phyloP scores from a whole-genome alignment of 2,113 vertebrate genomes.

The Oriolus oriolus region DNA sequence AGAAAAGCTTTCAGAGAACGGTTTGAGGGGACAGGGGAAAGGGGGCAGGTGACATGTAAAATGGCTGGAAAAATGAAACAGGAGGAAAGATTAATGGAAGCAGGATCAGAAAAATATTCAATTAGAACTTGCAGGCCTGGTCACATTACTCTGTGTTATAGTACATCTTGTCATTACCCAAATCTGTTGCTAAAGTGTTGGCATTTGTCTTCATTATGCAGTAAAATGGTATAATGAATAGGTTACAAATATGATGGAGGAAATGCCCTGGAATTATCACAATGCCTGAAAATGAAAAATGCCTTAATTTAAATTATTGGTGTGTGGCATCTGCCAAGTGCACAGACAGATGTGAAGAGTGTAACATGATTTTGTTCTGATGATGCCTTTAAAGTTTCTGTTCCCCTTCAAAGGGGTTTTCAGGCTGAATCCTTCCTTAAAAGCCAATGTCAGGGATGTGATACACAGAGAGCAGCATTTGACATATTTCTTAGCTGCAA shows the following conservation, averaged over 20 bases:
- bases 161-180: slow-evolving; percentile 69
- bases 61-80: slow-evolving; percentile 11
- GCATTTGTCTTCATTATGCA: slow-evolving; percentile 75
- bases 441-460: background rate
- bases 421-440: background rate
- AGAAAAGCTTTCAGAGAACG: slow-evolving; percentile 16
- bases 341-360: background rate
- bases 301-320: slow-evolving; percentile 40
- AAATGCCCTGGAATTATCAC: slow-evolving; percentile 53
- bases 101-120: slow-evolving; percentile 69
- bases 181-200: slow-evolving; percentile 74
- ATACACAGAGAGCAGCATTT: background rate
- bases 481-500: background rate
- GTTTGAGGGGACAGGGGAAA: background rate
- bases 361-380: slow-evolving; percentile 12
- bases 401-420: slow-evolving; percentile 33
- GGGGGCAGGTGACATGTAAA: background rate
- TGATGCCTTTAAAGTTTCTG: slow-evolving; percentile 11
- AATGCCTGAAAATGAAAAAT: slow-evolving; percentile 41
- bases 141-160: slow-evolving; percentile 72
- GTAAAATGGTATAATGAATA: slow-evolving; percentile 69
- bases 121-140: slow-evolving; percentile 67
- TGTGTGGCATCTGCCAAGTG: slow-evolving; percentile 26
- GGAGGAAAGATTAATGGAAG: slow-evolving; percentile 70
- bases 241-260: slow-evolving; percentile 61